Conservation (phyloP, 2,888 invertebrate species). For the Epirrhoe alternata region DNA sequence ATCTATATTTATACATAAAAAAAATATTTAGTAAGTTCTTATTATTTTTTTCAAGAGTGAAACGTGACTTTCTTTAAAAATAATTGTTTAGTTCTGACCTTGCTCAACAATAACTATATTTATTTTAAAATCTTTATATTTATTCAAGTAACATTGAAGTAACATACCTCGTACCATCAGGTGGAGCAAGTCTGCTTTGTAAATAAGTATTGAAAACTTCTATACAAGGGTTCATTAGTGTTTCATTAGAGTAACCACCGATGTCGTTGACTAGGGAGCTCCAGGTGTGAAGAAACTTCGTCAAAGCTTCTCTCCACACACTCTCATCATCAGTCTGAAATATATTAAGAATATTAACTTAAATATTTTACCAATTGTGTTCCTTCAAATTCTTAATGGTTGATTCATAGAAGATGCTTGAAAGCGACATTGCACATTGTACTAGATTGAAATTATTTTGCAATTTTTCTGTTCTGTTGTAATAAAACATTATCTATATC, state of each 20-base stretch:
- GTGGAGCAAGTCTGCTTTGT: conserved; percentile 91
- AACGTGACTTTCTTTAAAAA: background rate
- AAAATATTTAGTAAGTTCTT: no score
- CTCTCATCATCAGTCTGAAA: conserved; percentile 73
- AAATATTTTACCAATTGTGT: no score
- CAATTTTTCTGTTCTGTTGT: no score
- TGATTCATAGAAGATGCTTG: no score
- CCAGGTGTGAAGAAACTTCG: conserved; percentile 80
- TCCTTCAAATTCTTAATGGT: no score
- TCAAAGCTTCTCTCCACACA: conserved; percentile 78
- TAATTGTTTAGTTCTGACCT: conserved; percentile 1
- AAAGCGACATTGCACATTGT: no score
- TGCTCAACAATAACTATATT: background rate
- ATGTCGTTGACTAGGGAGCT: conserved; percentile 74
- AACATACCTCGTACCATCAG: conserved; percentile 87
- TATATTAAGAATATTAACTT: background rate
- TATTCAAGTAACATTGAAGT: conserved; percentile 5
- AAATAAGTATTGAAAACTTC: conserved; percentile 92
- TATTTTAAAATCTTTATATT: background rate
- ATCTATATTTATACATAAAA: no score
- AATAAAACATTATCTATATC: no score
- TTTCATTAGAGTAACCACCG: conserved; percentile 70
- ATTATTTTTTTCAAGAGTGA: background rate
- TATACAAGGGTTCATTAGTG: conserved; percentile 73
- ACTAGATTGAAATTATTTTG: no score